Evolutionary conservation across 2,113 vertebrate species (phyloP).

Genomic region (Canis aureus): DNA sequence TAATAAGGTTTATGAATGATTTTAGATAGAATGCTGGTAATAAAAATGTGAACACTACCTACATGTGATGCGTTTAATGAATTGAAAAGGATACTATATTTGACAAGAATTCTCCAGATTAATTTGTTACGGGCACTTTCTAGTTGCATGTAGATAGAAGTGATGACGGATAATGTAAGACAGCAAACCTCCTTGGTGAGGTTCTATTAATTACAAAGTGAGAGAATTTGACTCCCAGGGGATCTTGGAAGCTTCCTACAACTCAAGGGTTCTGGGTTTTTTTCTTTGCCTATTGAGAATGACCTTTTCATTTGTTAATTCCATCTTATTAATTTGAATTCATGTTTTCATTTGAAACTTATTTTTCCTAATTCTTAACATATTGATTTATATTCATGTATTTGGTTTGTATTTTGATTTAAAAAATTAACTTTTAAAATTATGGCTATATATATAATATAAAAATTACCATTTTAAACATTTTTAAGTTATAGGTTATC

Average conservation of each 20-base stretch:
- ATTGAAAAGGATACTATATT: neutral
- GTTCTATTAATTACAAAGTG: neutral
- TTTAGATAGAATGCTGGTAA: neutral
- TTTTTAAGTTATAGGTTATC: neutral
- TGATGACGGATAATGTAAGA: neutral
- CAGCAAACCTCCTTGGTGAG: neutral
- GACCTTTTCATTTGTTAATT: neutral
- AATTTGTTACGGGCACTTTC: neutral
- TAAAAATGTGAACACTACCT: neutral
- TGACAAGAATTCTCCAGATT: neutral
- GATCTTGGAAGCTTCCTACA: neutral
- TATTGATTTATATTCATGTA: neutral
- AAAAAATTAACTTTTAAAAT: neutral
- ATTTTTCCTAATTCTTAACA: neutral
- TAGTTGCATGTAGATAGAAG: neutral
- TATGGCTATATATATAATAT: neutral
- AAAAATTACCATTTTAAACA: neutral
- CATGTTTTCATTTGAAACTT: slow-evolving; percentile 31
- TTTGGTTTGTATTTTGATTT: neutral
- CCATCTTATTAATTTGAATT: neutral
- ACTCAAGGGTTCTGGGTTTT: neutral
- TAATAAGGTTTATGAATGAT: neutral
- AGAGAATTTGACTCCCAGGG: neutral
- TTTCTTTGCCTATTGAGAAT: neutral
- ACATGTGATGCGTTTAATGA: neutral